Base-by-base conservation (phyloP, 2,113 vertebrate species). In the Etia nguti region DNA sequence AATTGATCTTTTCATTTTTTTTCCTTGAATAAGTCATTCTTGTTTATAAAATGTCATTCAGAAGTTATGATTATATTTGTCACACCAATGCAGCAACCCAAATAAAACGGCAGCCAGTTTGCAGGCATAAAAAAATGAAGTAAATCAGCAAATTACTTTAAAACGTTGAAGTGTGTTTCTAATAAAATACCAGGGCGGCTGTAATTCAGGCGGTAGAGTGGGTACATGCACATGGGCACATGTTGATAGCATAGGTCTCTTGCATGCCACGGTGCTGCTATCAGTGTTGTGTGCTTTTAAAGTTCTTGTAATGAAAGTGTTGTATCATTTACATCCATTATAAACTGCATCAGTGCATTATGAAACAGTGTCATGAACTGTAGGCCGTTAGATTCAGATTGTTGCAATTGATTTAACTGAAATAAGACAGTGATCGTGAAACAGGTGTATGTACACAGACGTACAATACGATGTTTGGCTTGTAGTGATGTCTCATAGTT, bases 401-500 rank as follows among this genome's bases (percentile, higher is more conserved):
- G n/a, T 4, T 26, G 6, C 13, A n/a, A 3, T 1, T 26, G 34
- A 77, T 50, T 24, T 77, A 10, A 73, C n/a, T 46, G 9, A 48
- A 48, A 55, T 81, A 79, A 20, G 70, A 31, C 24, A 20, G 70
- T 77, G 70, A 31, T 65, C 24, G 20, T 34, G 48, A 46, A 46
- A 13, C 89, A 94, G 92, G 93, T 94, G 91, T 94, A 88, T 93
- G 62, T 90, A 68, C 86, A 36, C 18, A 85, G 38, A 86, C 36
- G 24, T 46, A 81, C 79, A 90, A 89, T 50, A 88, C 80, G 10
- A 70, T 79, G 38, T 93, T 90, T 90, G 60, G 85, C 18, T 70
- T 13, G 43, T 38, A 16, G 26, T 16, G 36, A 90, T 90, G 81
- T 79, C 50, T 85, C 73, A 73, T 73, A 54, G 56, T 16, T 86